A percentile compares a stretch with the other conserved stretches of the same genome.
Conservation (phyloP, 1,140 invertebrate genomes). For the Drosophila pandora region DNA sequence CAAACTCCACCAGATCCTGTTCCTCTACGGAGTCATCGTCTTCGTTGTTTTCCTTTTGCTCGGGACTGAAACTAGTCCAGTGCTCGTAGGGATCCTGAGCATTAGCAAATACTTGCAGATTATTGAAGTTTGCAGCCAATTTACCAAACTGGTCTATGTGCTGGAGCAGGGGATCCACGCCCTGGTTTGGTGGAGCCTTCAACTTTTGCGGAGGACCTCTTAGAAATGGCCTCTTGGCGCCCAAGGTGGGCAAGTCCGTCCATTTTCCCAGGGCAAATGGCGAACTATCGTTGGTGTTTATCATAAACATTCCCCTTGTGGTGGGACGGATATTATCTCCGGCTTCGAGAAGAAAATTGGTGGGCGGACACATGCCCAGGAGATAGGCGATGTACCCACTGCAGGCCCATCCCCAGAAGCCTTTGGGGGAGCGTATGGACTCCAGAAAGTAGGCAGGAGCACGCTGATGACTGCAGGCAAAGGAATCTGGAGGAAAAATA, state of each 20-base stretch:
- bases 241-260: constrained; percentile 72
- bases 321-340: constrained; percentile 69
- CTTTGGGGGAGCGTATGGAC: constrained; percentile 87
- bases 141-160: constrained; percentile 81
- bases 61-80: constrained; percentile 75
- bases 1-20: constrained; percentile 46
- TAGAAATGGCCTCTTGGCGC: constrained; percentile 35
- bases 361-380: constrained; percentile 84
- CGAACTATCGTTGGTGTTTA: constrained; percentile 72
- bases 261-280: constrained; percentile 81
- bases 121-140: constrained; percentile 72
- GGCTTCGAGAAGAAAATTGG: constrained; percentile 75
- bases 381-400: constrained; percentile 86
- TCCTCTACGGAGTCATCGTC: constrained; percentile 67
- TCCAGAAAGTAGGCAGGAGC: constrained; percentile 89
- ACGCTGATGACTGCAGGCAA: constrained; percentile 88
- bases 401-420: constrained; percentile 89
- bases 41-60: constrained; percentile 42
- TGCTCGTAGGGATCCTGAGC: constrained; percentile 60
- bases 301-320: constrained; percentile 76
- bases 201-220: constrained; percentile 13
- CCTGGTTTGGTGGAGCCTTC: constrained; percentile 18
- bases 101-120: constrained; percentile 44
- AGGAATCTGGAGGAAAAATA: constrained; percentile 52
- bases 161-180: constrained; percentile 69